Evolutionary conservation across 2,888 invertebrate genomes (phyloP).

Genomic region (Drosophila phalerata): DNA sequence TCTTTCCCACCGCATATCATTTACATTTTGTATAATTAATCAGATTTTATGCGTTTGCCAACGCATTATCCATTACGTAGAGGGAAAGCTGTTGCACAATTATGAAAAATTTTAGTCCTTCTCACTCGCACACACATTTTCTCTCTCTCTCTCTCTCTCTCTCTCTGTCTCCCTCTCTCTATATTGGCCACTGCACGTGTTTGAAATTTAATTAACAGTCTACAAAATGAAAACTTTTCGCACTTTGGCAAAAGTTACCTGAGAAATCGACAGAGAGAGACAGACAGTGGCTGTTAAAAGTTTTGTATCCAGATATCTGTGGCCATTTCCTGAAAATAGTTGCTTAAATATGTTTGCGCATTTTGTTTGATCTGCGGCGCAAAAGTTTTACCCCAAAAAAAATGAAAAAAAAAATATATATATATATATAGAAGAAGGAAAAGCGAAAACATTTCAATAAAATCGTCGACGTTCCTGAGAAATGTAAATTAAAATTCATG

Average conservation of each 20-base stretch:
- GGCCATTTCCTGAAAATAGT: constrained; percentile 53
- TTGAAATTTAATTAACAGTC: constrained; percentile 55
- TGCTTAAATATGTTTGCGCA: constrained; percentile 49
- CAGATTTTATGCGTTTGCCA: constrained; percentile 61
- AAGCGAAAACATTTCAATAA: constrained; percentile 58
- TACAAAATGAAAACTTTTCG: constrained; percentile 36
- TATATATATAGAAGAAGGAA: background rate
- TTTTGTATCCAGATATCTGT: constrained; percentile 21
- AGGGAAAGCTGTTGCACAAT: constrained; percentile 15
- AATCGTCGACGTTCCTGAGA: constrained; percentile 33
- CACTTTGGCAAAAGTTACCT: constrained; percentile 30
- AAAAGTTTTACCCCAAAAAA: constrained; percentile 27
- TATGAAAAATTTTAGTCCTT: constrained; percentile 4
- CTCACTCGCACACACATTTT: constrained; percentile 1
- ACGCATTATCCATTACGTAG: constrained; percentile 35
- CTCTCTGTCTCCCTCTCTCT: background rate
- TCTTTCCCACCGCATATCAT: constrained; percentile 38
- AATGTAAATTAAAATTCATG: constrained; percentile 75
- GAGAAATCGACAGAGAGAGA: constrained; percentile 8
- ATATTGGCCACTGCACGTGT: constrained; percentile 8
- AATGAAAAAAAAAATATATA: background rate
- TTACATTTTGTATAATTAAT: constrained; percentile 63
- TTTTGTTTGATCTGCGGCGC: constrained; percentile 61
- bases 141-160: background rate
- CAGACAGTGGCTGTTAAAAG: constrained; percentile 23